A percentile compares a stretch with the other conserved stretches of the same genome.
Conservation (phyloP, 2,888 invertebrate genomes). For the Tachina fera region DNA sequence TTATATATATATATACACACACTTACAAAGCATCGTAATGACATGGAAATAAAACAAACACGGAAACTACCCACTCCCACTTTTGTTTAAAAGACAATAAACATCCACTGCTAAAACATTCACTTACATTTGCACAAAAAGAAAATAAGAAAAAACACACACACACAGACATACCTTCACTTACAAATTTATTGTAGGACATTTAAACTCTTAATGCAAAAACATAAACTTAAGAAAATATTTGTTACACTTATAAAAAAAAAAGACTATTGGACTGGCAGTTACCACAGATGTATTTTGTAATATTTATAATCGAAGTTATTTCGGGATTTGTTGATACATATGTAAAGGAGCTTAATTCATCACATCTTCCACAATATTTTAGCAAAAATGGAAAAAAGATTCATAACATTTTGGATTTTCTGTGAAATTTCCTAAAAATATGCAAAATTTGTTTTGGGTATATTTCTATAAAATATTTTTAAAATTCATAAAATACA, state of each 20-base stretch:
- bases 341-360: too few species aligned
- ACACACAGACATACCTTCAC: background rate
- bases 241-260: background rate
- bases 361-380: too few species aligned
- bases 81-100: constrained; percentile 44
- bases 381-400: too few species aligned
- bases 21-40: constrained; percentile 20
- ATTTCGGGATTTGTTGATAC: too few species aligned
- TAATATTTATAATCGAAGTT: too few species aligned
- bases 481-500: too few species aligned
- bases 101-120: constrained; percentile 49
- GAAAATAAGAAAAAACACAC: background rate
- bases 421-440: too few species aligned
- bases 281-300: too few species aligned
- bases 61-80: constrained; percentile 51
- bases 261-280: background rate
- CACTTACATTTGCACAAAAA: background rate
- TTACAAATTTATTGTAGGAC: constrained; percentile 35
- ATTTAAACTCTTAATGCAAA: constrained; percentile 32
- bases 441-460: too few species aligned
- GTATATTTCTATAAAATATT: too few species aligned
- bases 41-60: constrained; percentile 42
- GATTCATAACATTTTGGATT: too few species aligned
- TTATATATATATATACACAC: background rate
- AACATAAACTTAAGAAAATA: constrained; percentile 9